Conservation (phyloP, 2,797 vertebrate species). For the Clamator glandarius region DNA sequence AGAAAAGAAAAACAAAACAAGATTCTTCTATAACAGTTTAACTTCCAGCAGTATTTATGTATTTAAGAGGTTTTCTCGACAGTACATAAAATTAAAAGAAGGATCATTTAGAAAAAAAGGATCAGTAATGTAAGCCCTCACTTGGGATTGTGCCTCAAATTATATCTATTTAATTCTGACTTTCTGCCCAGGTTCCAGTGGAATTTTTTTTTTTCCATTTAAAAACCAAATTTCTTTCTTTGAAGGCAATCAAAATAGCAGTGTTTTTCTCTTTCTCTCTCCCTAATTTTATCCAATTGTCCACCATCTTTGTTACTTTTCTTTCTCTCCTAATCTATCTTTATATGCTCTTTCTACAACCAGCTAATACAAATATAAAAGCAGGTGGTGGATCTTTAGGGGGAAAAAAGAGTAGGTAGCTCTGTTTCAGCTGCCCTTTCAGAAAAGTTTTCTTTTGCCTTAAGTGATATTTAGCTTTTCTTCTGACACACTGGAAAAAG, state of each 20-base stretch:
- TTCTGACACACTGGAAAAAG: conserved; percentile 30
- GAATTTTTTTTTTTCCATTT: conserved; percentile 55
- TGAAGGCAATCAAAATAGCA: conserved; percentile 22
- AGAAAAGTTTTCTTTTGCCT: not conserved
- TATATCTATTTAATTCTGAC: conserved; percentile 71
- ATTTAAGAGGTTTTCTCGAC: conserved; percentile 52
- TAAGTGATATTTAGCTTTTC: not conserved
- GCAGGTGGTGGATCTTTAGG: not conserved
- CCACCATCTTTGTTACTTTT: not conserved
- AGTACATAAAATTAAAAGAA: conserved; percentile 65
- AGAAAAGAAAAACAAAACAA: not conserved
- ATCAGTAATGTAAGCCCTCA: conserved; percentile 60
- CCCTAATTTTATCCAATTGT: not conserved
- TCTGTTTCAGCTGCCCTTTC: conserved; percentile 7
- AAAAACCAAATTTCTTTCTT: conserved; percentile 43
- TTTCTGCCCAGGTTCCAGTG: conserved; percentile 68
- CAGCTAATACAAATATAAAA: not conserved
- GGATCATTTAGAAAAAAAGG: not conserved
- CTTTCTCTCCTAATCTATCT: not conserved
- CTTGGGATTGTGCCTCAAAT: conserved; percentile 64
- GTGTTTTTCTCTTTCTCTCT: not conserved
- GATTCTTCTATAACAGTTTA: not conserved
- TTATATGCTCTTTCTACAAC: not conserved
- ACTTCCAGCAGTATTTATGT: conserved; percentile 50
- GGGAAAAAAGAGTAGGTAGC: not conserved